phyloP scores from a whole-genome alignment of 2,797 vertebrate species.

The Avahi laniger region DNA sequence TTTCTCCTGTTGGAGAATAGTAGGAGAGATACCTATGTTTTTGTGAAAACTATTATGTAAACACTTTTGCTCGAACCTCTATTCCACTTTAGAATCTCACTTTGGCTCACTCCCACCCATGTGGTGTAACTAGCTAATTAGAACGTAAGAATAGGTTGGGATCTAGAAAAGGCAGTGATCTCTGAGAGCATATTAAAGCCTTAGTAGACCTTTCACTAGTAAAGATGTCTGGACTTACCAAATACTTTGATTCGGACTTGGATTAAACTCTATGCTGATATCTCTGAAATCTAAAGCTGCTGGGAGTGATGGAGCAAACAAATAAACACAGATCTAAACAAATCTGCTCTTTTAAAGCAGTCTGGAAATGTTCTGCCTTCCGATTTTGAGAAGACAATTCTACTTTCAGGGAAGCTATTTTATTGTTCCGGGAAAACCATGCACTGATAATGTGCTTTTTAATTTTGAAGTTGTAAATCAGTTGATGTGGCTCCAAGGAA shows the following conservation, averaged over 20 bases:
- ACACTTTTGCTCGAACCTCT: background rate
- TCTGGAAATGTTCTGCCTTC: background rate
- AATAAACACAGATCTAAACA: background rate
- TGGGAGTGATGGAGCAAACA: background rate
- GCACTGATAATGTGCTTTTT: conserved; percentile 34
- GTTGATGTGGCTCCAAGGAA: conserved; percentile 5
- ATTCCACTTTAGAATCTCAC: background rate
- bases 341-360: background rate
- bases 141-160: background rate
- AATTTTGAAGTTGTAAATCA: conserved; percentile 48
- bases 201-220: background rate
- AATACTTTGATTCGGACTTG: background rate
- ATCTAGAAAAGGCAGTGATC: background rate
- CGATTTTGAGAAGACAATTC: background rate
- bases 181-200: background rate
- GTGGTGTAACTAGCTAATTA: background rate
- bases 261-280: background rate
- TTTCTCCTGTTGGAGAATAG: background rate
- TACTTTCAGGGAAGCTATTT: background rate
- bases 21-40: background rate
- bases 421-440: background rate
- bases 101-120: background rate
- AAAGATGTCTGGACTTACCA: background rate
- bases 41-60: background rate
- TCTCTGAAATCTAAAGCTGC: conserved; percentile 1